A percentile compares a stretch with the other conserved stretches of the same genome.
phyloP scores from a whole-genome alignment of 2,113 vertebrate species.

The Australoheros scitulus region DNA sequence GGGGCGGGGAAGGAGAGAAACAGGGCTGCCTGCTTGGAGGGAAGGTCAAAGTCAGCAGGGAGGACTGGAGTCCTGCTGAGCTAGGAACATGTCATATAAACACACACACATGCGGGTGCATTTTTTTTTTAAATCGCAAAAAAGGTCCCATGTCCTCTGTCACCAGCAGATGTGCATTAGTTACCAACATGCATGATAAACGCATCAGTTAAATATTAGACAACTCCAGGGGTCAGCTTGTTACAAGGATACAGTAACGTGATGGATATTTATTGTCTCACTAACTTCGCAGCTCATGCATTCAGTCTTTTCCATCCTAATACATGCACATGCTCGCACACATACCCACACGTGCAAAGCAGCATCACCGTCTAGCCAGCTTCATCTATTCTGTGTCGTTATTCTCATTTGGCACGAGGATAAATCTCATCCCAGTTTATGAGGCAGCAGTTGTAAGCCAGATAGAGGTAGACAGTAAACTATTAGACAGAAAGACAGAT shows the following conservation, averaged over 20 bases:
- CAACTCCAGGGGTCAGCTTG: conserved; percentile 16
- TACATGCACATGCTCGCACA: not conserved
- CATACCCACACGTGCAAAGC: not conserved
- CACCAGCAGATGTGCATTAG: not conserved
- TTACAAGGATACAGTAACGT: not conserved
- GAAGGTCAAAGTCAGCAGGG: conserved; percentile 68
- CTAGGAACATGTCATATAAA: conserved; percentile 11
- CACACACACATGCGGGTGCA: not conserved
- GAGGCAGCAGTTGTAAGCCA: conserved; percentile 48
- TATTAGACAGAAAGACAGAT: conserved; percentile 50
- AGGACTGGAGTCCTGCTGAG: conserved; percentile 51
- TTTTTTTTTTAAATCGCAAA: accelerated
- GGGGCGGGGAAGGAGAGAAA: not conserved
- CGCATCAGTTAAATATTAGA: not conserved
- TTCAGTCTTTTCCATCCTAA: not conserved
- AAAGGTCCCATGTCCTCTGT: not conserved
- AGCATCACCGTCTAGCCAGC: not conserved
- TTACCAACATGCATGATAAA: not conserved
- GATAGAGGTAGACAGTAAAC: conserved; percentile 35
- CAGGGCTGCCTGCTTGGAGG: conserved; percentile 41
- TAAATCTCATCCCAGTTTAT: conserved; percentile 61
- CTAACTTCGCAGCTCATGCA: conserved; percentile 9
- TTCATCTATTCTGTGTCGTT: conserved; percentile 34
- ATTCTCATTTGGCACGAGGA: conserved; percentile 51
- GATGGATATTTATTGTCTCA: conserved; percentile 37